These are phyloP conservation scores for Orcinus orca DNA, from an alignment of 2,113 vertebrate species.

Conservation along the genomic window DNA sequence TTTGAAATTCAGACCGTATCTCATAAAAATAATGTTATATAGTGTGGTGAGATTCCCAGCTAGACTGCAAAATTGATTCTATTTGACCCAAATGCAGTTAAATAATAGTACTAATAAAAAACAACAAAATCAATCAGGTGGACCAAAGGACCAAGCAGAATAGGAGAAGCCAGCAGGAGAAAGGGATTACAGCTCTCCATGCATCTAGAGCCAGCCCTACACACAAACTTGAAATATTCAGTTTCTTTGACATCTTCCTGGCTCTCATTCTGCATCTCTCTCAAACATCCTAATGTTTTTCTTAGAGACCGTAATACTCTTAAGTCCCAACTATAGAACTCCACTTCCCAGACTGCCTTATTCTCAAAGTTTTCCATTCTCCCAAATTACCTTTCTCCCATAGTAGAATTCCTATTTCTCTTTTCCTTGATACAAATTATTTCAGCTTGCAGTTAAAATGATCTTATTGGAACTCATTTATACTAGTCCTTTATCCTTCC, in stretches of 20 bases:
- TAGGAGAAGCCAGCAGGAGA: not conserved
- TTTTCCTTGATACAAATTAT: not conserved
- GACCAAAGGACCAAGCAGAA: not conserved
- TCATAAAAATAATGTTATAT: not conserved
- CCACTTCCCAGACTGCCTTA: not conserved
- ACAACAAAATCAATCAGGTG: not conserved
- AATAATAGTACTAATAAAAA: not conserved
- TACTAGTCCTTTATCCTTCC: not conserved
- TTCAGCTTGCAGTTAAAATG: not conserved
- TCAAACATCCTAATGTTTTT: not conserved
- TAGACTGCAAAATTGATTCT: not conserved
- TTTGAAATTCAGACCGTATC: conserved; percentile 22
- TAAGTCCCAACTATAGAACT: not conserved
- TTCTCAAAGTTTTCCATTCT: not conserved
- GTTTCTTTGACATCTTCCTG: conserved; percentile 21
- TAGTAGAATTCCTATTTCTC: not conserved
- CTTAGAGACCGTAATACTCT: not conserved
- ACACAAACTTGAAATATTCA: not conserved
- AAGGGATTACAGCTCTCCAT: not conserved
- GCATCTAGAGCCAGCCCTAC: not conserved
- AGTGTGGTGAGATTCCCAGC: not conserved
- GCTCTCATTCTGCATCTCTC: not conserved
- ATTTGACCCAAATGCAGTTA: not conserved
- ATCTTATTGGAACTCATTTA: not conserved
- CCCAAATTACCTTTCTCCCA: not conserved